Evolutionary conservation across 2,797 vertebrate species (phyloP).

Genomic region (Meda fulgida): DNA sequence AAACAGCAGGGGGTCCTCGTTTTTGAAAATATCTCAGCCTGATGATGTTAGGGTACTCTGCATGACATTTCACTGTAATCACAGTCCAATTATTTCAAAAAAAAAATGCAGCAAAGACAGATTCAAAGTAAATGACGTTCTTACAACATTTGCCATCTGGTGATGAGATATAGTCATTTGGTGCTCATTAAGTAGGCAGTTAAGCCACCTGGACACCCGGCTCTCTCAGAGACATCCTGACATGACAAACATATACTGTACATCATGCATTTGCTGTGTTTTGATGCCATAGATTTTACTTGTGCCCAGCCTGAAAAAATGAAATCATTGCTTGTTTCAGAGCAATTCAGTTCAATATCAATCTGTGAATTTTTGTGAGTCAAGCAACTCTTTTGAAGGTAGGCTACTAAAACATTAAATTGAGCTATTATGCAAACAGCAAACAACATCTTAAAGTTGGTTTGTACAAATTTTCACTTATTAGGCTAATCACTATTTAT

Average conservation of each 20-base stretch:
- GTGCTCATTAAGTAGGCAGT: constrained; percentile 74
- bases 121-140: constrained; percentile 46
- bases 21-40: constrained; percentile 28
- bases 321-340: background rate
- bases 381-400: background rate
- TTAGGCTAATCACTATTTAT: background rate
- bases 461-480: background rate
- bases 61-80: constrained; percentile 44
- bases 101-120: constrained; percentile 30
- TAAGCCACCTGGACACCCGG: constrained; percentile 73
- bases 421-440: background rate
- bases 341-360: background rate
- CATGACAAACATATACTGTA: constrained; percentile 53
- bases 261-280: constrained; percentile 70
- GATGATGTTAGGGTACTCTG: constrained; percentile 36
- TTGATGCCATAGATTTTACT: constrained; percentile 19
- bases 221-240: constrained; percentile 65
- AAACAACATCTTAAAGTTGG: too few relatives aligned
- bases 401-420: background rate
- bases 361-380: background rate
- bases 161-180: constrained; percentile 59
- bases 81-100: constrained; percentile 53
- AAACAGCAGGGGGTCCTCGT: constrained; percentile 17
- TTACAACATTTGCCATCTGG: constrained; percentile 44
- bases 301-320: constrained; percentile 3